Percentiles rank a stretch among this genome's conserved stretches.
Evolutionary conservation across 1,140 invertebrate genomes (phyloP).

Genomic region (Neotoxoptera formosana): DNA sequence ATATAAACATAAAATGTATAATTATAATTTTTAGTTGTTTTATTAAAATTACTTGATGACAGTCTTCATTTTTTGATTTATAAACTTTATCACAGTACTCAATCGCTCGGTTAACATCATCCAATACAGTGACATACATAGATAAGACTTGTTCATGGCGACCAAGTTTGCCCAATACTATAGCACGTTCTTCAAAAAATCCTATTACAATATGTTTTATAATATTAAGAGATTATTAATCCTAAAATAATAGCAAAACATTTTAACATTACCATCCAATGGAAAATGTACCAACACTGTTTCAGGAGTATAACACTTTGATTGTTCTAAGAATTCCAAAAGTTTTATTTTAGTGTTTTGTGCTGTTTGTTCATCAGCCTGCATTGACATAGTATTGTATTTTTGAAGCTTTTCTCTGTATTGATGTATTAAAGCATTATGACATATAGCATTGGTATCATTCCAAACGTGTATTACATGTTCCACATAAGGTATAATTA

Average conservation of each 20-base stretch:
- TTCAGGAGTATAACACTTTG: constrained; percentile 84
- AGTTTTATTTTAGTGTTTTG: constrained; percentile 79
- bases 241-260: not conserved
- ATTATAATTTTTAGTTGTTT: not conserved
- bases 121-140: constrained; percentile 86
- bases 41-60: constrained; percentile 68
- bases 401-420: constrained; percentile 76
- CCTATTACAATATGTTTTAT: constrained; percentile 63
- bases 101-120: constrained; percentile 82
- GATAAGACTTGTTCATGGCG: constrained; percentile 87
- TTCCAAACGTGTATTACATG: constrained; percentile 91
- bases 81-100: constrained; percentile 83
- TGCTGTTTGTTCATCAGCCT: constrained; percentile 70
- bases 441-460: constrained; percentile 85
- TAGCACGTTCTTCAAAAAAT: constrained; percentile 91
- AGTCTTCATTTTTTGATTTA: constrained; percentile 65
- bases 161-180: constrained; percentile 87
- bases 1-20: constrained; percentile 58
- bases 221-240: not conserved
- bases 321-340: constrained; percentile 83
- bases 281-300: constrained; percentile 89
- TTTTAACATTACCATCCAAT: constrained; percentile 70
- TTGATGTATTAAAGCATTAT: constrained; percentile 88
- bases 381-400: constrained; percentile 67
- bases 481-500: constrained; percentile 93